Base-by-base conservation (phyloP, 2,797 vertebrate species). In the Garrulus glandarius region DNA sequence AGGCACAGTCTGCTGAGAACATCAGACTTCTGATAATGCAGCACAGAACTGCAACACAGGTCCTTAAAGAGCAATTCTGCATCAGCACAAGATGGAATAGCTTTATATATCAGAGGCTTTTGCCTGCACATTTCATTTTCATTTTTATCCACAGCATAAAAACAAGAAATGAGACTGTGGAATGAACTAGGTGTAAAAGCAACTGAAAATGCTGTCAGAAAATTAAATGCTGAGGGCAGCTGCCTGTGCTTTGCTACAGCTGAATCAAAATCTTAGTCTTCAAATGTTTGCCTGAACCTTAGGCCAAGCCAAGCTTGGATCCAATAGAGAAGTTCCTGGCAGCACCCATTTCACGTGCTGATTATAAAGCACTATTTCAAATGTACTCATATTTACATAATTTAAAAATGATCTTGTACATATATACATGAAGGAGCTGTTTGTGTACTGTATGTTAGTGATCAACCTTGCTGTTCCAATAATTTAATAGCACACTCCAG, bases 401-500 rank as follows among this genome's bases (percentile, higher is more conserved):
- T 43, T 81, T 56, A 30, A 50, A 86, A 85, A 71, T 49, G 71
- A 75, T 59, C 34, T 52, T 92, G 63, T 49, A 55, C 56, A 26
- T 80, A 37, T 74, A 64, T 76, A 64, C 90, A 50, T 36, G 91
- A 91, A 92, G 92, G 41, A 94, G 21, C 75, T 94, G 76, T 89
- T 80, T 90, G n/a, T 77, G 61, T 81, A 21, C 57, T 78, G 4
- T 72, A 59, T 50, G 55, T 59, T 87, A 88, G 70, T 50, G 68
- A 97, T 93, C 41, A 39, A 44, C 84, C 50, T 94, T 69, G 72
- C 64, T 87, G 65, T 87, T 92, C 96, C 84, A 60, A 77, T 84
- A 95, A 95, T 75, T 75, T 93, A 95, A 94, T 71, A 88, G 52
- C 74, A 69, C 37, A 75, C 69, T 97, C 97, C 92, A 91, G 59